phyloP scores from a whole-genome alignment of 2,113 vertebrate species.

The Dendropsophus ebraccatus region DNA sequence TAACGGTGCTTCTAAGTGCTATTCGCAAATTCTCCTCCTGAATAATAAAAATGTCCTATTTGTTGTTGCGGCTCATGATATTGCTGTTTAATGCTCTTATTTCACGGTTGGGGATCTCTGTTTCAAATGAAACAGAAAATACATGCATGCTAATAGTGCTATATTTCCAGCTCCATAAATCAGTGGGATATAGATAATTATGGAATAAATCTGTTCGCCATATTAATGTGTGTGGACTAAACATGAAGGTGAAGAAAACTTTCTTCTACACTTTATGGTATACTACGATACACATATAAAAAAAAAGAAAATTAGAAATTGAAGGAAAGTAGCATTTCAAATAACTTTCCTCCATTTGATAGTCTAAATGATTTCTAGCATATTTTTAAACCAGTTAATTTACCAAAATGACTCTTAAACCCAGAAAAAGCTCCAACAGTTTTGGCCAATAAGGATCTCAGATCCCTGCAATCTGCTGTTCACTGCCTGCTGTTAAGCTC shows the following conservation, averaged over 20 bases:
- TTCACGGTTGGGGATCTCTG: constrained; percentile 34
- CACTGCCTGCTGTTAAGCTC: too few species aligned
- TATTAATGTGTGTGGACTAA: neutral
- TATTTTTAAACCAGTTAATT: too few species aligned
- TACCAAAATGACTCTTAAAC: too few species aligned
- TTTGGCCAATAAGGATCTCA: too few species aligned
- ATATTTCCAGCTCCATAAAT: constrained; percentile 25
- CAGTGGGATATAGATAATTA: constrained; percentile 9
- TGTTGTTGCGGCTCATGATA: constrained; percentile 39
- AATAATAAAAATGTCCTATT: constrained; percentile 54
- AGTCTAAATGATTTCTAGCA: too few species aligned
- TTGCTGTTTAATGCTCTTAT: constrained; percentile 50
- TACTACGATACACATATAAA: neutral
- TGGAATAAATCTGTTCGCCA: neutral
- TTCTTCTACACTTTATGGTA: neutral
- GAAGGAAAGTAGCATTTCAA: neutral
- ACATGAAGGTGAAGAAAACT: neutral
- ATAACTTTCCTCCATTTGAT: too few species aligned
- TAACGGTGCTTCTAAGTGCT: constrained; percentile 20
- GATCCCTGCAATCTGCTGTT: too few species aligned
- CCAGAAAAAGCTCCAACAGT: too few species aligned
- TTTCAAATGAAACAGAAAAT: constrained; percentile 41
- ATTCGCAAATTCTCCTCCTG: constrained; percentile 33
- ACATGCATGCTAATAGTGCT: constrained; percentile 5
- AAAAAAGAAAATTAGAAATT: too few species aligned